Percentiles rank a stretch among this genome's conserved stretches.
These are phyloP conservation scores for Tupaia tana DNA, from an alignment of 2,113 vertebrate genomes.

Conservation along the genomic window DNA sequence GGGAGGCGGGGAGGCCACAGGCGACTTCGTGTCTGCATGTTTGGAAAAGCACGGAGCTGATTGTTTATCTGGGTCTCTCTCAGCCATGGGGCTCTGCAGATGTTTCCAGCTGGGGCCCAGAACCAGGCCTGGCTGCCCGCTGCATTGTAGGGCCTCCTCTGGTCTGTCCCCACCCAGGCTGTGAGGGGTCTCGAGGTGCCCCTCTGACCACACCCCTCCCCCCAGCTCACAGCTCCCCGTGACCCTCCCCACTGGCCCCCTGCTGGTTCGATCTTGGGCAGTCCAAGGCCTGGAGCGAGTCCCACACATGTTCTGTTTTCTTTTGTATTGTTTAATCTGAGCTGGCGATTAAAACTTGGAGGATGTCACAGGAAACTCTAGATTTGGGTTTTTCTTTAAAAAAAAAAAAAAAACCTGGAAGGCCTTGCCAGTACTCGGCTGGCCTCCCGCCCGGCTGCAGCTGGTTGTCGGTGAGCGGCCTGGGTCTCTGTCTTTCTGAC, in stretches of 20 bases:
- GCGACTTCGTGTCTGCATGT: neutral
- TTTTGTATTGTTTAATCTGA: constrained; percentile 22
- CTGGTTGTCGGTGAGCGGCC: neutral
- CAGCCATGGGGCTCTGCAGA: neutral
- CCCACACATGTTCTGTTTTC: neutral
- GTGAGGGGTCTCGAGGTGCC: neutral
- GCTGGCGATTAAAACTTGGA: neutral
- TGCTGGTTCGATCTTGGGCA: neutral
- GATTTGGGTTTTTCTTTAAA: neutral
- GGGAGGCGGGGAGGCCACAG: neutral
- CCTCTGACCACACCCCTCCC: neutral
- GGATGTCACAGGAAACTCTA: neutral
- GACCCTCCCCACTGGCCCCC: fast-evolving
- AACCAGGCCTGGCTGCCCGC: neutral
- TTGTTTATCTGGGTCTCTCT: constrained; percentile 5
- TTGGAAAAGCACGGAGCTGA: neutral
- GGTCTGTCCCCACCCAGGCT: neutral
- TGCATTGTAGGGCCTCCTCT: neutral
- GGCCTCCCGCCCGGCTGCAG: neutral
- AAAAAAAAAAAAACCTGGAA: neutral
- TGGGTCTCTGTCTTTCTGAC: neutral
- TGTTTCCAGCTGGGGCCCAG: constrained; percentile 24
- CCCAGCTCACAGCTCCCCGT: fast-evolving
- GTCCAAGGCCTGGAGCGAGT: neutral
- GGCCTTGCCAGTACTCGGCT: neutral